Base-by-base conservation (phyloP, 2,888 invertebrate species). In the Morpho helenor region DNA sequence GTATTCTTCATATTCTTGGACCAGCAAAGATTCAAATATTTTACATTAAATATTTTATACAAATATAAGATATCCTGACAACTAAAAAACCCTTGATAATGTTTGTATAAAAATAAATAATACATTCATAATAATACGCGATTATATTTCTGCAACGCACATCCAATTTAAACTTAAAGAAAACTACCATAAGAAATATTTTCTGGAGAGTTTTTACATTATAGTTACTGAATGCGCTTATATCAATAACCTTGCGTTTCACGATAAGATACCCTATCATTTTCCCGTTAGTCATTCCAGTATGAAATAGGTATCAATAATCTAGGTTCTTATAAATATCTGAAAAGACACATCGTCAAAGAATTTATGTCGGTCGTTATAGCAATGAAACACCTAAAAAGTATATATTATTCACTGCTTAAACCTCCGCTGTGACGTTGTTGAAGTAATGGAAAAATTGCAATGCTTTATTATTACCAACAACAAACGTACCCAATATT, bases 201-300 rank as follows among this genome's bases (percentile, higher is more conserved):
- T 31, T 31, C 31, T 31, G 2, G 31, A 31, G 31, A 31, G 31
- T 31, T 31, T 31, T 31, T 31, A 45, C 41, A 41, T 46, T 49
- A 48, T 16, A 64, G 69, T 70, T 61, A 63, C 69, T 64, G 64
- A 68, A 68, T 71, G 68, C 69, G 63, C 57, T 69, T 63, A 68
- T 72, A 73, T 70, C 72, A 47, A 60, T 58, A 73, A 66, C 72
- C 69, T 69, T 73, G 70, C 53, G 49, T 43, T 44, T 62, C 50
- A 31, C 54, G 70, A 71, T 68, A 68, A 71, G 71, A 71, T 69
- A 66, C 8, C 49, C 41, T 57, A 64, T 62, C 56, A 61, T 49
- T 61, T 44, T 63, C 54, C 52, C 45, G 49, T 61, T 64, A 59
- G 57, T 67, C 66, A 67, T 57, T 56, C 53, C 60, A 59, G 52